These are phyloP conservation scores for Astropecten irregularis DNA, from an alignment of 53 echinoderm and acorn worm species.

Conservation along the genomic window DNA sequence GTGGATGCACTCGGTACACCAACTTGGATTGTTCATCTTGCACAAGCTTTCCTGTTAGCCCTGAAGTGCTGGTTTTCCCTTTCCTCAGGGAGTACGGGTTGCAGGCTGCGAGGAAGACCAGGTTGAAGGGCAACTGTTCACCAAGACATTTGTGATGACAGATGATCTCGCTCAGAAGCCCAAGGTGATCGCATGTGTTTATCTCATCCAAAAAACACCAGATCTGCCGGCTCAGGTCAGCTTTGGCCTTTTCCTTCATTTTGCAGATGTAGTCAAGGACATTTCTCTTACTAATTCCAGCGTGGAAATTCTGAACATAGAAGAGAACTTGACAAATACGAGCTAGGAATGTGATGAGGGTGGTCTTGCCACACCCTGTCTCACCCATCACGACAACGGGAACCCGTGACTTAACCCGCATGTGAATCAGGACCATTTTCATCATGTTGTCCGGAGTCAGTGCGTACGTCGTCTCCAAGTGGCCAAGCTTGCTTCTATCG, in stretches of 20 bases:
- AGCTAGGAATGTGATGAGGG: slow-evolving; percentile 53
- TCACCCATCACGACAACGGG: slow-evolving; percentile 67
- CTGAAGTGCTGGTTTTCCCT: slow-evolving; percentile 4
- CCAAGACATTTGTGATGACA: slow-evolving; percentile 46
- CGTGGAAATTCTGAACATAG: slow-evolving; percentile 45
- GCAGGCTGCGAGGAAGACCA: slow-evolving; percentile 58
- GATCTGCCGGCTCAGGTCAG: slow-evolving; percentile 34
- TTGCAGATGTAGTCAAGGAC: slow-evolving; percentile 19
- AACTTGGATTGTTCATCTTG: slow-evolving; percentile 55
- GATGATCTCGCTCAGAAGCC: slow-evolving; percentile 51
- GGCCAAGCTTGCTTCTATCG: slow-evolving; percentile 20
- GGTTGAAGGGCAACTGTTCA: slow-evolving; percentile 25
- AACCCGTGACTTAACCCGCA: slow-evolving; percentile 39
- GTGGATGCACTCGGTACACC: slow-evolving; percentile 56
- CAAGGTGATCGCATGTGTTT: slow-evolving; percentile 67
- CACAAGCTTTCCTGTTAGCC: slow-evolving; percentile 26
- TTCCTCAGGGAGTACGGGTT: slow-evolving; percentile 46
- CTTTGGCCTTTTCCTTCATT: neutral
- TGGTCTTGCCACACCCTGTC: slow-evolving; percentile 65
- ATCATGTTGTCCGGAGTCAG: slow-evolving; percentile 63
- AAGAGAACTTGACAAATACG: slow-evolving; percentile 54
- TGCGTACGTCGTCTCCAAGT: slow-evolving; percentile 39
- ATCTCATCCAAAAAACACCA: slow-evolving; percentile 67
- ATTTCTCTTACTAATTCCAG: slow-evolving; percentile 21
- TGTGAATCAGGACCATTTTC: slow-evolving; percentile 64